phyloP scores from a whole-genome alignment of 2,888 invertebrate genomes.

The Andrena chrysosceles region DNA sequence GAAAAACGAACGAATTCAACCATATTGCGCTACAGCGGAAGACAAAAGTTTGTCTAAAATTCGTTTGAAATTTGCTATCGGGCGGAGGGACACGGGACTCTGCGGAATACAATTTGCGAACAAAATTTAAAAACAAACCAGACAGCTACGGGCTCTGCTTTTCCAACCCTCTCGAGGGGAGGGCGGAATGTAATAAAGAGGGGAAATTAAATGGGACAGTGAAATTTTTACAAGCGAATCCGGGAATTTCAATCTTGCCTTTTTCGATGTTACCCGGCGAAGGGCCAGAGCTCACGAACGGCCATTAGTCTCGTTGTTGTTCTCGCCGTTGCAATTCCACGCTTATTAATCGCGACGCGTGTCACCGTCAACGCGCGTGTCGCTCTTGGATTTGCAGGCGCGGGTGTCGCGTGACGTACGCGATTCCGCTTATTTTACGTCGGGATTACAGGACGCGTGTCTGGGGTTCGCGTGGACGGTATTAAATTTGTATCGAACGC shows the following conservation, averaged over 20 bases:
- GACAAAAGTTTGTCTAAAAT: too few relatives aligned
- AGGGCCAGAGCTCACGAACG: conserved; percentile 22
- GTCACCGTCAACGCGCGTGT: conserved; percentile 60
- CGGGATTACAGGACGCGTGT: neutral
- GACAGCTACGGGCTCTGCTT: neutral
- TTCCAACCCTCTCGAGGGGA: neutral
- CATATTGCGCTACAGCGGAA: too few relatives aligned
- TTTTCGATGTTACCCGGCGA: conserved; percentile 7
- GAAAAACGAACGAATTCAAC: too few relatives aligned
- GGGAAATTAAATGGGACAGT: conserved; percentile 9
- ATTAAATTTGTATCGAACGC: neutral
- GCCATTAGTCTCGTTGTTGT: conserved; percentile 47
- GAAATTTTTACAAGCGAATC: neutral
- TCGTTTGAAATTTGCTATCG: too few relatives aligned
- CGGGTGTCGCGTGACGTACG: conserved; percentile 19
- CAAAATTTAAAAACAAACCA: neutral
- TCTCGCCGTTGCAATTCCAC: conserved; percentile 71
- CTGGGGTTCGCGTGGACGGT: neutral
- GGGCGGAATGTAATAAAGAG: conserved; percentile 1
- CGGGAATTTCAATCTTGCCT: conserved; percentile 22
- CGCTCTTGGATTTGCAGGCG: conserved; percentile 53
- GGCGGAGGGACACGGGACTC: neutral
- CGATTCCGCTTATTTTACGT: conserved; percentile 23
- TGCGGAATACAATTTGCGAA: neutral
- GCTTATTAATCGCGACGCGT: conserved; percentile 80